Percentiles rank a stretch among this genome's conserved stretches.
phyloP scores from a whole-genome alignment of 2,113 vertebrate species.

The Hemibagrus wyckioides region DNA sequence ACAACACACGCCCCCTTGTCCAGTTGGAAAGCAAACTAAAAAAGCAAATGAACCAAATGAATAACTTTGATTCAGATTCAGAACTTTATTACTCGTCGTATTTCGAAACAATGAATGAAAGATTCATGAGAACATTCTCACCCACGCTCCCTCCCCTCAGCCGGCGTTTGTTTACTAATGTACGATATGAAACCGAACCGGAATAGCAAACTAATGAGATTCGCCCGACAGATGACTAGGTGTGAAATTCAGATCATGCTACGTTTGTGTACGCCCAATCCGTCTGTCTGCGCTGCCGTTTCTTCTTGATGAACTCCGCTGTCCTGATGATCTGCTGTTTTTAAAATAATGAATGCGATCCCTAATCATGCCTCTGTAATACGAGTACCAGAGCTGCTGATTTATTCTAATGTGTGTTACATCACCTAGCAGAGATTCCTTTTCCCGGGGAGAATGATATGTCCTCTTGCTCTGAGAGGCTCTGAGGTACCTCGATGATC shows the following conservation, averaged over 20 bases:
- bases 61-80: neutral
- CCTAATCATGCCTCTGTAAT: slow-evolving; percentile 14
- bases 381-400: slow-evolving; percentile 2
- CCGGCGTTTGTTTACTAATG: neutral
- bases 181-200: neutral
- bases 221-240: neutral
- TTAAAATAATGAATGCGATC: slow-evolving; percentile 19
- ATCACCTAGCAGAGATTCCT: neutral
- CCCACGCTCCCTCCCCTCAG: neutral
- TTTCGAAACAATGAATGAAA: neutral
- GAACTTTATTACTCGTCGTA: neutral
- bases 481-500: neutral
- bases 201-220: neutral
- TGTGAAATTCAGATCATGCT: neutral
- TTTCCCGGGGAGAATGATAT: neutral
- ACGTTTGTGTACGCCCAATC: neutral
- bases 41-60: neutral
- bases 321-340: slow-evolving; percentile 28
- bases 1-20: no score
- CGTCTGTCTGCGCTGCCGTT: neutral
- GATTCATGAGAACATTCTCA: neutral
- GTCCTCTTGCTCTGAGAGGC: neutral
- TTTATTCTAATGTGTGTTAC: slow-evolving; percentile 8
- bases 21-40: no score
- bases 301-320: neutral